Evolutionary conservation across 2,888 invertebrate genomes (phyloP).

Genomic region (Lucinisca nassula): DNA sequence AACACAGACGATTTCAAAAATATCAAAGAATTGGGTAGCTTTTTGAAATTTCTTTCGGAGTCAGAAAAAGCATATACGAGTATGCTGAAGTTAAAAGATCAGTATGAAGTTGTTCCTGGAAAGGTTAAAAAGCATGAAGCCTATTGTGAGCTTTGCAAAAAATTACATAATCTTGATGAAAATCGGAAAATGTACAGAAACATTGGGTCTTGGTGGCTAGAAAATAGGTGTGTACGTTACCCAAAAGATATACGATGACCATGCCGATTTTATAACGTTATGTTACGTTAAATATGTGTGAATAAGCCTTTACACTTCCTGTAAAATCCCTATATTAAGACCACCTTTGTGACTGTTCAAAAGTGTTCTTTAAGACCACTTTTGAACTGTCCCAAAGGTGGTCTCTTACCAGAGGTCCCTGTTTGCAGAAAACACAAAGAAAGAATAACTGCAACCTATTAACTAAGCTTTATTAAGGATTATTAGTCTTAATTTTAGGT

Average conservation of each 20-base stretch:
- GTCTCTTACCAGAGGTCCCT: too few relatives aligned
- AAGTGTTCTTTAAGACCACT: too few relatives aligned
- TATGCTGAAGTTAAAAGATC: constrained; percentile 39
- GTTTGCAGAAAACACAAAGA: too few relatives aligned
- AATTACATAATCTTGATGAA: constrained; percentile 34
- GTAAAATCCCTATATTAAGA: too few relatives aligned
- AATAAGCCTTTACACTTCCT: too few relatives aligned
- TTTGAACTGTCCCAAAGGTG: too few relatives aligned
- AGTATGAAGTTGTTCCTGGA: constrained; percentile 3
- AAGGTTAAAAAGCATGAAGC: constrained; percentile 17
- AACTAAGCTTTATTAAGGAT: too few relatives aligned
- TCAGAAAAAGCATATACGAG: constrained; percentile 41
- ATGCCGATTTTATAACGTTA: too few relatives aligned
- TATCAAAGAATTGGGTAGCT: constrained; percentile 34
- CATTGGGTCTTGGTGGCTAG: constrained; percentile 39
- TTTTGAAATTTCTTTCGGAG: constrained; percentile 32
- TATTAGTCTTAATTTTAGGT: too few relatives aligned
- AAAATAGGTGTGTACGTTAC: constrained; percentile 31
- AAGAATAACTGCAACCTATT: too few relatives aligned
- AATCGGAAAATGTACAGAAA: constrained; percentile 23
- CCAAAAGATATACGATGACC: constrained; percentile 26
- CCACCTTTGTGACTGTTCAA: too few relatives aligned
- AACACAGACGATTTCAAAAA: constrained; percentile 55
- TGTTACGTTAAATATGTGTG: too few relatives aligned
- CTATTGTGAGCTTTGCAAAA: constrained; percentile 52